Evolutionary conservation across 2,888 invertebrate species (phyloP), one percentile per base, ranked within the genome.

Genomic region (Autographa gamma): DNA sequence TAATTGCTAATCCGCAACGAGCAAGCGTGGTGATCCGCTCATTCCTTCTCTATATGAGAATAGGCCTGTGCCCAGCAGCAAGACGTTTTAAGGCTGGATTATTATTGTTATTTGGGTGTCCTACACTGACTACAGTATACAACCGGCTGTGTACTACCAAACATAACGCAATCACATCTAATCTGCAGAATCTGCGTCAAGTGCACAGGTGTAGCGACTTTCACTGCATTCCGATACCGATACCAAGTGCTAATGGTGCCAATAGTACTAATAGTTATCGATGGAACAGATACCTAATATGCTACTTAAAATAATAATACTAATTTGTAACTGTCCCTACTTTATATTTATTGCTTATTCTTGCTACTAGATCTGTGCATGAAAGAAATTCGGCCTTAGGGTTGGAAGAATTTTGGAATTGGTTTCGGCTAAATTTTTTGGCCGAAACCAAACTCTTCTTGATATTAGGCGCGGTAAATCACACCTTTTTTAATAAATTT

Each of bases 141-240:
- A 43, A n/a, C n/a, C n/a, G n/a, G n/a, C n/a, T n/a, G n/a, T 43
- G 2, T 43, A 16, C 43, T 43, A 48, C 34, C 9, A 0, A 54
- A 56, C 13, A 56, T 25, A 56, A 56, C 25, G 19, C 54, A 56
- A 56, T 56, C 13, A n/a, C 54, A 54, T 56, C 54, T 19, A 9
- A 56, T 25, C 18, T 19, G 19, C 19, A 56, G 19, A 18, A 34
- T 34, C 38, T 60, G 16, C 19, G n/a, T n/a, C 59, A 52, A 34
- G 13, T 72, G 41, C 41, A 34, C 60, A 61, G 16, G 32, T 8
- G 38, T 48, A 54, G 62, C 5, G 5, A 73, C 78, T 77, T 75
- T 75, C 79, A 67, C 78, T 52, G 48, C 60, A 74, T 75, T 75
- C 62, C 60, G 66, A 32, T 56, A 62, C 7, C 8, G 38, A 18